A percentile compares a stretch with the other conserved stretches of the same genome.
These are phyloP conservation scores for Pangasius macronema DNA, from an alignment of 2,797 vertebrate species.

Conservation along the genomic window DNA sequence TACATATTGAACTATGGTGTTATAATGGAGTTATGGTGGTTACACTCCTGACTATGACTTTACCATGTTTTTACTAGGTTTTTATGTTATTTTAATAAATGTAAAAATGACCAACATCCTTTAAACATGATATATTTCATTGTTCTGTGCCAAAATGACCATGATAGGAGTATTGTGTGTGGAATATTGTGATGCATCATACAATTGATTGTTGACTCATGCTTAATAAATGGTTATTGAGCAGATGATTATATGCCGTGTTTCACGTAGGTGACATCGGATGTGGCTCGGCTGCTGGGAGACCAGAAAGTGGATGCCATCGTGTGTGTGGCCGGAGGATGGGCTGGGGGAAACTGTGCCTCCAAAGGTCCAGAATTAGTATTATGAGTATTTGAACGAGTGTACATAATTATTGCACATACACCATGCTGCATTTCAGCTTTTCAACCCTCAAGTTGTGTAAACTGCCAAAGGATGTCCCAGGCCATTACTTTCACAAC, in stretches of 20 bases:
- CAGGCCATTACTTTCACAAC: neutral
- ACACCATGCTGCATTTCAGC: neutral
- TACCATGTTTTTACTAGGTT: no score
- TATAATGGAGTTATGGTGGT: neutral
- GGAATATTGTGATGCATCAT: neutral
- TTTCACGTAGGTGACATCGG: slow-evolving; percentile 84
- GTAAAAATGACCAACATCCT: no score
- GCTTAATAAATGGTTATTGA: neutral
- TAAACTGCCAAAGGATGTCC: neutral
- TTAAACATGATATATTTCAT: no score
- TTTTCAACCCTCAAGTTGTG: neutral
- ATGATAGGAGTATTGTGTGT: neutral
- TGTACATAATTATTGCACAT: neutral
- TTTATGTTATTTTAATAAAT: neutral
- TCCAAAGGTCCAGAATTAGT: slow-evolving; percentile 86
- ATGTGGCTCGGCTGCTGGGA: slow-evolving; percentile 84
- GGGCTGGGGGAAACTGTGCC: slow-evolving; percentile 92
- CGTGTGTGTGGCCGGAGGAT: slow-evolving; percentile 94
- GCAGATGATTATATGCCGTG: slow-evolving; percentile 4
- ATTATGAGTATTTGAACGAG: slow-evolving; percentile 21
- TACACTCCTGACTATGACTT: neutral
- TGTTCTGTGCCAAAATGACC: neutral
- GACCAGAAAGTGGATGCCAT: slow-evolving; percentile 93
- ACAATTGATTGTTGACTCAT: neutral
- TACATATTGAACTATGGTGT: neutral